A percentile compares a stretch with the other conserved stretches of the same genome.
phyloP scores from a whole-genome alignment of 2,113 vertebrate species.

The Ornithorhynchus anatinus region DNA sequence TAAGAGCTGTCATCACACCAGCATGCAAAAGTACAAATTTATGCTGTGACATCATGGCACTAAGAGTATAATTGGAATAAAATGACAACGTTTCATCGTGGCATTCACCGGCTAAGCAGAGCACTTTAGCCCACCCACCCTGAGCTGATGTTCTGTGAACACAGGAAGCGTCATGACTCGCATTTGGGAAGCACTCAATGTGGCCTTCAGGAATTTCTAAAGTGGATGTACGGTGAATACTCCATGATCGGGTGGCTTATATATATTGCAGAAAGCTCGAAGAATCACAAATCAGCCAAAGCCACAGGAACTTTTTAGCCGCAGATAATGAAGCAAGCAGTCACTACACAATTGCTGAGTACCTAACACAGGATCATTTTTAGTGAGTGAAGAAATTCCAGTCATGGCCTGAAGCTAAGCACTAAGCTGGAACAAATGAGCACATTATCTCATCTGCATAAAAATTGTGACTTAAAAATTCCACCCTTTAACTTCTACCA shows the following conservation, averaged over 20 bases:
- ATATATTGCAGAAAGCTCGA: conserved; percentile 51
- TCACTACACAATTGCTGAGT: conserved; percentile 59
- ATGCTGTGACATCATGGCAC: conserved; percentile 80
- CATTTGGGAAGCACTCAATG: conserved; percentile 53
- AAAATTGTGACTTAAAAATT: conserved; percentile 38
- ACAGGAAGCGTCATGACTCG: conserved; percentile 45
- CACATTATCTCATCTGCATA: conserved; percentile 43
- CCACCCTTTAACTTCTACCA: conserved; percentile 52
- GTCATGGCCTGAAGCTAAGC: conserved; percentile 55
- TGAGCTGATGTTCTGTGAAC: conserved; percentile 51
- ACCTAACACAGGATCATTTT: conserved; percentile 56
- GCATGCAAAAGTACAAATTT: conserved; percentile 82
- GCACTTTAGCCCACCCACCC: conserved; percentile 63
- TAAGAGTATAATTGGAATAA: conserved; percentile 82
- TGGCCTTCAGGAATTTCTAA: conserved; percentile 62
- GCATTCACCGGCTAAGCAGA: conserved; percentile 52
- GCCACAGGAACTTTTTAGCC: conserved; percentile 59
- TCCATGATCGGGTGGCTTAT: conserved; percentile 65
- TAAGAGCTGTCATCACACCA: conserved; percentile 84
- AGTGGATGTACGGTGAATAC: conserved; percentile 54
- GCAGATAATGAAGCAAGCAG: conserved; percentile 72
- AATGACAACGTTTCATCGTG: conserved; percentile 74
- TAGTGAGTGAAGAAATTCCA: conserved; percentile 70
- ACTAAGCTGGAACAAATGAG: conserved; percentile 61
- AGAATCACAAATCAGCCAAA: conserved; percentile 68